Conservation (phyloP, 2,797 vertebrate species). For the Chaenodraco wilsoni region DNA sequence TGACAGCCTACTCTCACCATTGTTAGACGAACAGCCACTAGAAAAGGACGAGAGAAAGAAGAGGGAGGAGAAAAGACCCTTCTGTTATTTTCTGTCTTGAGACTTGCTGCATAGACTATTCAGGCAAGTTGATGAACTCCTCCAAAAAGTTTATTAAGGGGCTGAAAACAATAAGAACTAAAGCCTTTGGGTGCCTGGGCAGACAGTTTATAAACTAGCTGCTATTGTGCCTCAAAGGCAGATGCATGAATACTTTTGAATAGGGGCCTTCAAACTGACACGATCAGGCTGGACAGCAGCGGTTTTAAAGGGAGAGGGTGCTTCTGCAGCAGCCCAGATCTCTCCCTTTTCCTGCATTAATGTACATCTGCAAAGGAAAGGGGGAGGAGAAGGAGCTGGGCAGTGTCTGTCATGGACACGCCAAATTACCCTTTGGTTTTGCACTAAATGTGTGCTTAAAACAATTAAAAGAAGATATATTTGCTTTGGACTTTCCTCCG, state of each 20-base stretch:
- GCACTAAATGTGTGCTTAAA: conserved; percentile 32
- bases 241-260: conserved; percentile 98
- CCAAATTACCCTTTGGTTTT: conserved; percentile 37
- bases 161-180: conserved; percentile 92
- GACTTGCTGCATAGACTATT: conserved; percentile 95
- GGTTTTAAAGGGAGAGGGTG: conserved; percentile 87
- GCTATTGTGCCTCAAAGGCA: conserved; percentile 94
- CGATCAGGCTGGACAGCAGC: conserved; percentile 97
- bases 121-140: conserved; percentile 99
- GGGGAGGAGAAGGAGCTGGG: conserved; percentile 41
- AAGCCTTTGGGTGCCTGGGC: conserved; percentile 90
- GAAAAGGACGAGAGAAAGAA: conserved; percentile 79
- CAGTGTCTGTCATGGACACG: conserved; percentile 56
- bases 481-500: neutral
- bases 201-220: conserved; percentile 97
- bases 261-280: conserved; percentile 96
- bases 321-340: conserved; percentile 82
- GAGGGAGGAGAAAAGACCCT: conserved; percentile 85
- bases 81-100: conserved; percentile 93
- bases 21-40: conserved; percentile 82
- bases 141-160: conserved; percentile 99
- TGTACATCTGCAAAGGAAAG: conserved; percentile 85
- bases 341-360: conserved; percentile 89
- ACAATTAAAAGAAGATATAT: conserved; percentile 21
- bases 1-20: conserved; percentile 87